These are phyloP conservation scores for Columbina picui DNA, from an alignment of 2,113 vertebrate genomes.

Conservation along the genomic window DNA sequence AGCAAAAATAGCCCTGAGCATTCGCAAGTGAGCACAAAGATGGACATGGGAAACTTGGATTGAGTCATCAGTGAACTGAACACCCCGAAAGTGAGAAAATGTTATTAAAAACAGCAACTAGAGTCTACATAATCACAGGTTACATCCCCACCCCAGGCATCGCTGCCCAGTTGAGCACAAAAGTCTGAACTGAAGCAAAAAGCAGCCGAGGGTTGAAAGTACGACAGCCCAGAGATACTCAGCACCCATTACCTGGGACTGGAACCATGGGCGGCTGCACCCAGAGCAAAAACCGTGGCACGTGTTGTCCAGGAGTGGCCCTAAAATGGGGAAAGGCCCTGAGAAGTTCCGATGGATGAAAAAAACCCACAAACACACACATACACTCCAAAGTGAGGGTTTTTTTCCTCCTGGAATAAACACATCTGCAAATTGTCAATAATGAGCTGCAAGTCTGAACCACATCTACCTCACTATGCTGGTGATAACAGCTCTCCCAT, in stretches of 20 bases:
- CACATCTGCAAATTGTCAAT: not conserved
- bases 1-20: not conserved
- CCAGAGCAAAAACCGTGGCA: not conserved
- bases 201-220: not conserved
- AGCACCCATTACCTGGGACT: not conserved
- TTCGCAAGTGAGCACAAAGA: not conserved
- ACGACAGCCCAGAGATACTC: not conserved
- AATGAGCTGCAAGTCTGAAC: not conserved
- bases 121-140: not conserved
- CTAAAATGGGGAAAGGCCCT: fast-evolving
- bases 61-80: not conserved
- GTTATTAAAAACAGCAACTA: not conserved
- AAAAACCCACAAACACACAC: not conserved
- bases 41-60: not conserved
- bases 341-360: not conserved
- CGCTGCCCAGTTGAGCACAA: not conserved
- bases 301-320: not conserved
- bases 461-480: not conserved
- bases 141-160: not conserved
- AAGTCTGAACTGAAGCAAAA: not conserved
- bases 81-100: not conserved
- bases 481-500: fast-evolving
- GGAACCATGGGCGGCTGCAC: not conserved
- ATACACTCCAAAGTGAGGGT: not conserved
- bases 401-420: not conserved